Conservation (phyloP, 1,140 invertebrate species). For the Caenorhabditis latens region DNA sequence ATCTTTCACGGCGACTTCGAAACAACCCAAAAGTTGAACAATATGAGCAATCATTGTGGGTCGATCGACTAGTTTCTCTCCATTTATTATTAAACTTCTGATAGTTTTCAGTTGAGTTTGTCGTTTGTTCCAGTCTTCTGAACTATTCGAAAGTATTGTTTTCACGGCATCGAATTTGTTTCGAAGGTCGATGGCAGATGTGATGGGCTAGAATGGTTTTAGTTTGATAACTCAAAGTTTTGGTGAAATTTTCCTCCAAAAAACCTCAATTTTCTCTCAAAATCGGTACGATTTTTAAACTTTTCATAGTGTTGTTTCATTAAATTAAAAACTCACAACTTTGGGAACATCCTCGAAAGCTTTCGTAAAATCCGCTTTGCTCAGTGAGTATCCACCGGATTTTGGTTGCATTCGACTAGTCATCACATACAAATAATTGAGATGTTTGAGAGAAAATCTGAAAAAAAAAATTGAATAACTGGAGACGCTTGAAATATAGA, state of each 20-base stretch:
- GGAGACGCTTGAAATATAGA: background rate
- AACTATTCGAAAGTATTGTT: slow-evolving; percentile 17
- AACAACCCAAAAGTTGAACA: slow-evolving; percentile 26
- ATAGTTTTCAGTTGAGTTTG: slow-evolving; percentile 35
- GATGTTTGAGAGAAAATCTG: background rate
- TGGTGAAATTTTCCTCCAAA: background rate
- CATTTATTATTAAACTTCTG: slow-evolving; percentile 33
- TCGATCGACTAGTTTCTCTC: slow-evolving; percentile 45
- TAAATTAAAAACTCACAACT: slow-evolving; percentile 2
- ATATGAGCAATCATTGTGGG: slow-evolving; percentile 31
- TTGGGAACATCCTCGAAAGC: slow-evolving; percentile 36
- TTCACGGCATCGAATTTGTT: slow-evolving; percentile 30
- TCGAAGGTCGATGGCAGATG: slow-evolving; percentile 20
- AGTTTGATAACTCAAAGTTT: background rate
- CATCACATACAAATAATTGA: background rate
- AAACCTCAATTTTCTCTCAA: too few species aligned
- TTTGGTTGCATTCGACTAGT: slow-evolving; percentile 46
- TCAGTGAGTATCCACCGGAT: slow-evolving; percentile 13
- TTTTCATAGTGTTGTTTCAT: background rate
- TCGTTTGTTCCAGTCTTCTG: slow-evolving; percentile 50
- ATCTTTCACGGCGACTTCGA: slow-evolving; percentile 26
- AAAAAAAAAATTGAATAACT: background rate
- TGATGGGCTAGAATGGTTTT: background rate
- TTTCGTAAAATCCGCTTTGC: slow-evolving; percentile 42
- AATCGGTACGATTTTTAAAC: too few species aligned